Evolutionary conservation across 1,140 invertebrate genomes (phyloP), one percentile per base, ranked within the genome.

Genomic region (Drosophila dunni): DNA sequence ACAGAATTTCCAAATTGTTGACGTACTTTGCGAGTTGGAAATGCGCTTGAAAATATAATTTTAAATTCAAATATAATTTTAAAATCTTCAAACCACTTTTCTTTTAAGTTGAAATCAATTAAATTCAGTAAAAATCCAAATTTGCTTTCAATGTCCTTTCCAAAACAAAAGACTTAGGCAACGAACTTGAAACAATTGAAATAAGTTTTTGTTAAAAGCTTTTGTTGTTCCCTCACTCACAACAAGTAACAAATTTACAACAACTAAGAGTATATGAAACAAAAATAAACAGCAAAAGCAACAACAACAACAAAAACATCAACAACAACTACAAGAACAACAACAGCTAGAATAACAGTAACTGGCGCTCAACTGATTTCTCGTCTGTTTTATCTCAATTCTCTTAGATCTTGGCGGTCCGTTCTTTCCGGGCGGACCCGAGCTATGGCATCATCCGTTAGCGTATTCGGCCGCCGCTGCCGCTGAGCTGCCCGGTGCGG

Each of bases 381-480:
- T 53, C 53, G 13, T 42, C 38, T 74, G 53, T 36, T 70, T 29
- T 48, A 62, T 17, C 51, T 42, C 76, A 34, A 17, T 53, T 56
- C 40, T 72, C 57, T 74, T 81, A 97, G 98, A 98, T 94, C 94
- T 98, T 94, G 97, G 97, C 92, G 96, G 96, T 81, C 97, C 97
- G 67, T 98, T 98, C 95, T 98, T 98, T 95, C 97, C 97, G 67
- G 96, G 96, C 83, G 95, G 96, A 92, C 97, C 97, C 58, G 97
- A 98, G 93, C 94, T 98, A 89, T 98, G 98, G 98, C 97, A 96
- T 92, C 97, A 98, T 94, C 97, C 97, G 89, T 93, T 98, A 93
- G 96, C 97, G 67, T 97, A 97, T 92, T 95, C 95, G 64, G 94
- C 95, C 63, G 94, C 95, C 67, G 96, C 96, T 56, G 96, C 96